These are phyloP conservation scores for Leptinotarsa texana DNA, from an alignment of 1,140 invertebrate genomes.

Conservation along the genomic window DNA sequence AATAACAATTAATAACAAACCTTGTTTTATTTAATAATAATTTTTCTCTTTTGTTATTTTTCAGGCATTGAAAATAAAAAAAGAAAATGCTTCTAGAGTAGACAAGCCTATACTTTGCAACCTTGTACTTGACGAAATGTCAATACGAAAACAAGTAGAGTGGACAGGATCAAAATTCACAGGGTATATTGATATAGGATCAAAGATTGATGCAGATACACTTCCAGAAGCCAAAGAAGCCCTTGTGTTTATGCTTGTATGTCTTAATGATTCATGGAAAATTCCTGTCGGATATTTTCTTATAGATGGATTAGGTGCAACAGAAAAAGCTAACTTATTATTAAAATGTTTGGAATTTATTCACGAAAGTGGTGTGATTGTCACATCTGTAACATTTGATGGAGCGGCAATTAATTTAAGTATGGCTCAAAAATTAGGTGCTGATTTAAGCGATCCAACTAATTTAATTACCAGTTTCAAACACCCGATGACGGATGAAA, in stretches of 20 bases:
- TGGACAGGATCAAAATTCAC: constrained; percentile 43
- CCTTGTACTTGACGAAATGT: constrained; percentile 55
- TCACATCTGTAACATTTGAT: constrained; percentile 31
- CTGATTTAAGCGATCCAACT: constrained; percentile 23
- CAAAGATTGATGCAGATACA: constrained; percentile 39
- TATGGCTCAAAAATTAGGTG: constrained; percentile 26
- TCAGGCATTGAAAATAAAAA: constrained; percentile 37
- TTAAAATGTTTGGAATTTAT: constrained; percentile 26
- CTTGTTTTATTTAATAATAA: neutral
- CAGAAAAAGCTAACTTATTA: constrained; percentile 31
- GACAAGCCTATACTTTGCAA: constrained; percentile 33
- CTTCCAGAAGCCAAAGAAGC: constrained; percentile 44
- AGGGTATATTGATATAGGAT: constrained; percentile 52
- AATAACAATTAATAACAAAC: too few species aligned
- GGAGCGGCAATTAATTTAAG: constrained; percentile 17
- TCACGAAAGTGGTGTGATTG: constrained; percentile 24
- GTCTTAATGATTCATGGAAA: constrained; percentile 50
- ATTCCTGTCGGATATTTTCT: constrained; percentile 49
- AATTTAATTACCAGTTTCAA: constrained; percentile 24
- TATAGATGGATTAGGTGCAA: constrained; percentile 23
- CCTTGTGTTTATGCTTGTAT: constrained; percentile 51
- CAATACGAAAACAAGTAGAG: constrained; percentile 50
- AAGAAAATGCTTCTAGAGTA: constrained; percentile 4
- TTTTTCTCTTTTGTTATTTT: constrained; percentile 30
- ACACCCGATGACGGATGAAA: constrained; percentile 21